Conservation (phyloP, 1,140 invertebrate genomes). For the Protaetia brevitarsis region DNA sequence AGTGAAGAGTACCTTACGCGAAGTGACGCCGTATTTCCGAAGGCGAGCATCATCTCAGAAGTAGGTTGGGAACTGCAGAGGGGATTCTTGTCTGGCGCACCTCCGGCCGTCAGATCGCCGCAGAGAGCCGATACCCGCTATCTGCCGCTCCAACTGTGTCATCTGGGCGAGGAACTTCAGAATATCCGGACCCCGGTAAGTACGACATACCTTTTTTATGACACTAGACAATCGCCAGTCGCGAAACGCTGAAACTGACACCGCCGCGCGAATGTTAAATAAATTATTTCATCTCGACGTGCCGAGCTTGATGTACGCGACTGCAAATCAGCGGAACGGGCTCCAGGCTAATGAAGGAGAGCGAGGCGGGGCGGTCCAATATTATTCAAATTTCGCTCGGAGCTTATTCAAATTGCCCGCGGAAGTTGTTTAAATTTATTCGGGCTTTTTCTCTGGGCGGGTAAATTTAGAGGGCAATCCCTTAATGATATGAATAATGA, state of each 20-base stretch:
- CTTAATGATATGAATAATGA: background rate
- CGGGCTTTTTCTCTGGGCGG: background rate
- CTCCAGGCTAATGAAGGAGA: background rate
- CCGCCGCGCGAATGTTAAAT: background rate
- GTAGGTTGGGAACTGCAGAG: conserved; percentile 91
- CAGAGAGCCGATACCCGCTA: conserved; percentile 79
- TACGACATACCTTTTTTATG: background rate
- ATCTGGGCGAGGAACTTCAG: conserved; percentile 83
- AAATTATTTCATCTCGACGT: conserved; percentile 15
- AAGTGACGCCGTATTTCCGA: conserved; percentile 98
- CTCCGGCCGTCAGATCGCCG: conserved; percentile 63
- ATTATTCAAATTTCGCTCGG: too few relatives aligned
- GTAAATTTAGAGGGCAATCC: background rate
- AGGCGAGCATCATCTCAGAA: conserved; percentile 93
- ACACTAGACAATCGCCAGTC: background rate
- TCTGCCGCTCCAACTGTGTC: conserved; percentile 85
- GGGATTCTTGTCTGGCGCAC: conserved; percentile 71
- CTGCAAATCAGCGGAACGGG: background rate
- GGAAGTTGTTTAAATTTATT: background rate
- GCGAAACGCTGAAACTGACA: conserved; percentile 6
- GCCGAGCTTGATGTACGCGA: background rate
- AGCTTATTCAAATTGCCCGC: background rate
- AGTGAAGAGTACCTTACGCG: conserved; percentile 97
- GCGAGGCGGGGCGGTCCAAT: background rate
- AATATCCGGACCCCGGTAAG: conserved; percentile 75